phyloP scores from a whole-genome alignment of 2,888 invertebrate genomes.

The Agrenia bidenticulata region DNA sequence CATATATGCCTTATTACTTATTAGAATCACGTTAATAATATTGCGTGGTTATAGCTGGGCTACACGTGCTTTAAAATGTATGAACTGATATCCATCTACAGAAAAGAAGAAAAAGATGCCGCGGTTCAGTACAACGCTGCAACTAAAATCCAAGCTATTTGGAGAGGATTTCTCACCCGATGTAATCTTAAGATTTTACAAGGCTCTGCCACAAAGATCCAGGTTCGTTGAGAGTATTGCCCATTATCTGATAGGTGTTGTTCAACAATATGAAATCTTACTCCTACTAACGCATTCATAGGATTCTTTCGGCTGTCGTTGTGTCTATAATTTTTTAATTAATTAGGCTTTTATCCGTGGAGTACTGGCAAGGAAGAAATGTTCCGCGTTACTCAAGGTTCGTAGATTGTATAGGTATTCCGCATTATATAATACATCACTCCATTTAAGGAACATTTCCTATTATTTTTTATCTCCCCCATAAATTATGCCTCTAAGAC shows the following conservation, averaged over 20 bases:
- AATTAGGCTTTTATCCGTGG: conserved; percentile 18
- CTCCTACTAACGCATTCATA: conserved; percentile 15
- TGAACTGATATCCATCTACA: too few relatives aligned
- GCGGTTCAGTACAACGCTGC: conserved; percentile 29
- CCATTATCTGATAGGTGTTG: too few relatives aligned
- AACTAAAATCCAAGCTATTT: conserved; percentile 34
- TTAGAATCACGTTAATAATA: too few relatives aligned
- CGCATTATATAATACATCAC: background rate
- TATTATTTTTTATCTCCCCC: background rate
- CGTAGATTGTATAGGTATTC: background rate
- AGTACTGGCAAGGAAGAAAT: conserved; percentile 10
- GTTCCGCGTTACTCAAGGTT: conserved; percentile 1
- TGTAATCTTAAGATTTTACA: conserved; percentile 32
- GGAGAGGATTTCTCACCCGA: conserved; percentile 40
- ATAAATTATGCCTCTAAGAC: background rate
- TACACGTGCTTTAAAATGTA: too few relatives aligned
- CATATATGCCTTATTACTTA: too few relatives aligned
- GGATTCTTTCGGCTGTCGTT: conserved; percentile 12
- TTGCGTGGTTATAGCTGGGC: too few relatives aligned
- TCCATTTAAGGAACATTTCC: conserved; percentile 8
- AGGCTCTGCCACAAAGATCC: conserved; percentile 29
- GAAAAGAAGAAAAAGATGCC: conserved; percentile 32
- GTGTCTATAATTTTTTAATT: conserved; percentile 8
- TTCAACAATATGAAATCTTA: background rate
- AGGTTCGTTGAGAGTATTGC: conserved; percentile 22